These are phyloP conservation scores for Microcebus jonahi DNA, from an alignment of 2,113 vertebrate species.

Conservation along the genomic window DNA sequence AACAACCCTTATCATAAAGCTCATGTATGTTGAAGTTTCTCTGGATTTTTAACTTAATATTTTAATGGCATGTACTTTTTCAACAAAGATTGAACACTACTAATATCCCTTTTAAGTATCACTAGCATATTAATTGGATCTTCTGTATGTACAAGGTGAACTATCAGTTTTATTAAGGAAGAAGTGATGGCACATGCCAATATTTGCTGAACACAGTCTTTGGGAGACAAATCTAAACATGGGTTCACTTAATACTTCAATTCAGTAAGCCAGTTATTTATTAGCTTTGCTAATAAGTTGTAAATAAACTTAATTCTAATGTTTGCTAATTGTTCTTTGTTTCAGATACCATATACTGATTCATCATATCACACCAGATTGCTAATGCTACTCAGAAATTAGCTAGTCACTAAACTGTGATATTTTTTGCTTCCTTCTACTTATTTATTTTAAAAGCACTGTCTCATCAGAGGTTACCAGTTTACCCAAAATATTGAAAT, in stretches of 20 bases:
- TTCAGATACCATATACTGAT: neutral
- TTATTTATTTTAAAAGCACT: neutral
- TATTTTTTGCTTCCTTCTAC: neutral
- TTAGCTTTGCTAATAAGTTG: neutral
- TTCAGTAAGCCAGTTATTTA: neutral
- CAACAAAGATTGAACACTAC: neutral
- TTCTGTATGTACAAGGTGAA: neutral
- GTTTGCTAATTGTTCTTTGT: constrained; percentile 30
- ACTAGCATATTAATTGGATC: neutral
- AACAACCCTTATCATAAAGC: constrained; percentile 90
- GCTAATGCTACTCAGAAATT: neutral
- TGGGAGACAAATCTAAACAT: neutral
- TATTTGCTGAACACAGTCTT: neutral
- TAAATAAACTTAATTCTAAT: neutral
- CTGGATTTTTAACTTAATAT: constrained; percentile 47
- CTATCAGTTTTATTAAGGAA: neutral
- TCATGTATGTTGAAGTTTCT: constrained; percentile 88
- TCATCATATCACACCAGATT: neutral
- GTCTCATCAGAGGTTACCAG: neutral
- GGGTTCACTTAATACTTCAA: neutral
- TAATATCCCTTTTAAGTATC: neutral
- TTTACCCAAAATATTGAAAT: neutral
- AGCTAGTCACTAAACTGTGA: neutral
- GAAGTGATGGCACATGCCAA: neutral
- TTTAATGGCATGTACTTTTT: constrained; percentile 49